phyloP scores from a whole-genome alignment of 1,140 invertebrate species.

The Cydia pomonella region DNA sequence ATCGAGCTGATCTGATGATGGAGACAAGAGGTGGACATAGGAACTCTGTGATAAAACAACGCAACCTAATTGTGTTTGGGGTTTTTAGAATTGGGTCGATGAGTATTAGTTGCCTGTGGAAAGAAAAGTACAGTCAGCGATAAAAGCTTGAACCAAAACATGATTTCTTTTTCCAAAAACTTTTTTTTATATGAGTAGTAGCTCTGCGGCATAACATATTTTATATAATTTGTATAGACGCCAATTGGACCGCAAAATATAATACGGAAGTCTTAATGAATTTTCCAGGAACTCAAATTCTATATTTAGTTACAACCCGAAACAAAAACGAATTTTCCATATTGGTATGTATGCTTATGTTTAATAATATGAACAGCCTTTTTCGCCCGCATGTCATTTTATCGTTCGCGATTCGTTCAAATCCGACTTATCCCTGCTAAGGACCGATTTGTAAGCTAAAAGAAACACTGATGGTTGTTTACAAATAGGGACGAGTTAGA shows the following conservation, averaged over 20 bases:
- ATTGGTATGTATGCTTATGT: not conserved
- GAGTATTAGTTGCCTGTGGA: too few relatives aligned
- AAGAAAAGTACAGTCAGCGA: too few relatives aligned
- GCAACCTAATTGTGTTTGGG: too few relatives aligned
- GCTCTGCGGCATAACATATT: not conserved
- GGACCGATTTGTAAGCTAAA: not conserved
- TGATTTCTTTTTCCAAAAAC: too few relatives aligned
- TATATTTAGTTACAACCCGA: not conserved
- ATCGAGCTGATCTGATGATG: too few relatives aligned
- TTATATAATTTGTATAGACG: not conserved
- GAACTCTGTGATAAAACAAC: too few relatives aligned
- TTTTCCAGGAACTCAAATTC: not conserved
- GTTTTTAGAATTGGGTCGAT: too few relatives aligned
- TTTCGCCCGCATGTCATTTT: constrained; percentile 1
- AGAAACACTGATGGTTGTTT: not conserved
- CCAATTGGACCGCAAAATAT: not conserved
- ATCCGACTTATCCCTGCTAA: constrained; percentile 10
- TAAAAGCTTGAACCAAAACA: too few relatives aligned
- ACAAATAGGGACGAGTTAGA: not conserved
- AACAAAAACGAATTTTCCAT: not conserved
- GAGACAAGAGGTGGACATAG: too few relatives aligned
- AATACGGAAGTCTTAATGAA: not conserved
- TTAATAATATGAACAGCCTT: not conserved
- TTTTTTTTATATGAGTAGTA: too few relatives aligned
- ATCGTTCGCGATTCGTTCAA: not conserved